Percentiles rank a stretch among this genome's conserved stretches.
Conservation (phyloP, 1,140 invertebrate genomes). For the Anastrepha ludens region DNA sequence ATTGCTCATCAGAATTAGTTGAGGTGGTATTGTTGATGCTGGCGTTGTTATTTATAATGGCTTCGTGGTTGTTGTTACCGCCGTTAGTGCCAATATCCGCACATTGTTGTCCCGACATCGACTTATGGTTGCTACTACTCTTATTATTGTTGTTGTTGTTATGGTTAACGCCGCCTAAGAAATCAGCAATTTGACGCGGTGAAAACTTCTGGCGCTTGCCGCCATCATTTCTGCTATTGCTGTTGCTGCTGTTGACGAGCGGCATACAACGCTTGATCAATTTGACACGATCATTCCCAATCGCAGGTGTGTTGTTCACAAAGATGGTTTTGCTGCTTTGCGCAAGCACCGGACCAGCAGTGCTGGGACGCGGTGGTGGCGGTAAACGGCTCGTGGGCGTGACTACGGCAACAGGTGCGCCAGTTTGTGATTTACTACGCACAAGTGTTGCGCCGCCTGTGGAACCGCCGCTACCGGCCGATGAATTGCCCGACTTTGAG, state of each 20-base stretch:
- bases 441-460: background rate
- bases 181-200: conserved; percentile 53
- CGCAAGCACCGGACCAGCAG: conserved; percentile 17
- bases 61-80: background rate
- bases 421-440: conserved; percentile 40
- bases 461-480: background rate
- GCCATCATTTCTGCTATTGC: background rate
- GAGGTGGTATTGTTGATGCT: background rate
- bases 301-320: conserved; percentile 47
- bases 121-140: background rate
- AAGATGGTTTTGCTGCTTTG: conserved; percentile 54
- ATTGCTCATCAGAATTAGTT: conserved; percentile 41
- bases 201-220: conserved; percentile 48
- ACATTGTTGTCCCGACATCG: background rate
- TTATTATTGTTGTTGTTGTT: background rate
- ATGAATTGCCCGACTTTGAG: background rate
- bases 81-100: background rate
- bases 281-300: conserved; percentile 48
- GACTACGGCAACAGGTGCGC: conserved; percentile 11
- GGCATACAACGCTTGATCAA: conserved; percentile 55
- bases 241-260: conserved; percentile 10
- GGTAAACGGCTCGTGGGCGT: conserved; percentile 18
- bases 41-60: background rate
- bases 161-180: conserved; percentile 36
- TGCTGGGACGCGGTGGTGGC: conserved; percentile 31